phyloP scores from a whole-genome alignment of 1,140 invertebrate species.

The Helicorthomorpha holstii region DNA sequence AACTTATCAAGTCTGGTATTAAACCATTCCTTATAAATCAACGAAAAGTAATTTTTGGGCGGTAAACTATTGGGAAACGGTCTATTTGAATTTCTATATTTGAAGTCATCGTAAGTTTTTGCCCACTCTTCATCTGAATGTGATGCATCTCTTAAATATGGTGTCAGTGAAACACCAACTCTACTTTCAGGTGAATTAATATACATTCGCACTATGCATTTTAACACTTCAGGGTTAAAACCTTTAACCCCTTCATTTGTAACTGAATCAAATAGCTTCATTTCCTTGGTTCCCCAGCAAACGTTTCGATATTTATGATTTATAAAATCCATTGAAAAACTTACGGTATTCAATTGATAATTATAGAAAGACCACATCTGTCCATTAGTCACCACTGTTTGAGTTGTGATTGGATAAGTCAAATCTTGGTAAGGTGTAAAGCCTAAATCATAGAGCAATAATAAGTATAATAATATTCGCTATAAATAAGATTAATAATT shows the following conservation, averaged over 20 bases:
- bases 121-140: neutral
- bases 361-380: slow-evolving; percentile 60
- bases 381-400: slow-evolving; percentile 70
- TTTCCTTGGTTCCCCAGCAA: slow-evolving; percentile 52
- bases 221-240: slow-evolving; percentile 63
- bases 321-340: slow-evolving; percentile 36
- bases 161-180: neutral
- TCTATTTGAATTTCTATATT: neutral
- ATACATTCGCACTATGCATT: slow-evolving; percentile 54
- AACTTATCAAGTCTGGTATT: too few species aligned
- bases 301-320: slow-evolving; percentile 54
- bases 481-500: slow-evolving; percentile 4
- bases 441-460: slow-evolving; percentile 32
- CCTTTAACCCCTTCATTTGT: slow-evolving; percentile 46
- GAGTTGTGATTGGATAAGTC: slow-evolving; percentile 69
- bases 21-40: too few species aligned
- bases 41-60: too few species aligned
- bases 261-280: slow-evolving; percentile 55
- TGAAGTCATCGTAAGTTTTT: neutral
- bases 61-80: too few species aligned
- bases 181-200: slow-evolving; percentile 37
- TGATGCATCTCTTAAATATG: neutral
- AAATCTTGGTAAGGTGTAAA: slow-evolving; percentile 73
- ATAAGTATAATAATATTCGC: neutral
- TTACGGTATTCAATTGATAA: slow-evolving; percentile 75